Base-by-base conservation (phyloP, 1,140 invertebrate species). In the Apis florea region DNA sequence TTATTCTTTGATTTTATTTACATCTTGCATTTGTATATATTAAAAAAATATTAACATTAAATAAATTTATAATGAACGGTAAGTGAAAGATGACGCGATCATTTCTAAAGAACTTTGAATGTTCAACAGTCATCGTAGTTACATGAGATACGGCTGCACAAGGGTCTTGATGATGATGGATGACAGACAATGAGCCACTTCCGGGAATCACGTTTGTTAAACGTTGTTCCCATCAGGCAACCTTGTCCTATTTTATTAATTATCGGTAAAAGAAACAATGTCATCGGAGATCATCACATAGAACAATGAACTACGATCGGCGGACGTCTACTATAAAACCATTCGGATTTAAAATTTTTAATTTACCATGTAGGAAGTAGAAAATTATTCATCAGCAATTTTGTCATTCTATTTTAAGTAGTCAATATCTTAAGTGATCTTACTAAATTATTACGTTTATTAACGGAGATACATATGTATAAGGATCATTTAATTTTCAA, bases 81-180 rank as follows among this genome's bases (percentile, higher is more conserved):
- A n/a, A 66, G 31, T 56, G 51, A 82, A 54, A 70, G 66, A 70
- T 64, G 51, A 68, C 49, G 9, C 47, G 66, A 63, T 68, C 80
- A n/a, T 63, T 76, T 54, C 56, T 70, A 58, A 49, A 77, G 80
- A 70, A 69, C 73, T 82, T 77, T 31, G 74, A 77, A 81, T 87
- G 73, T 63, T 63, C 63, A 75, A 61, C 74, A 66, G 85, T 84
- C 86, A 85, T 85, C 80, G 82, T 85, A 84, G 81, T 82, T 82
- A 78, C 82, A 81, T 84, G 80, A 88, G 84, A 83, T 80, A 71
- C 74, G 82, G 77, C 58, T 82, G 53, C 59, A 79, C 54, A 83
- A 86, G 86, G 85, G 87, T 86, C 88, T 90, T 92, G 88, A 92
- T 92, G 90, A 92, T 92, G 91, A 92, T 91, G 89, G 90, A 92